These are phyloP conservation scores for Acomys russatus DNA, from an alignment of 2,797 vertebrate genomes.

Conservation along the genomic window DNA sequence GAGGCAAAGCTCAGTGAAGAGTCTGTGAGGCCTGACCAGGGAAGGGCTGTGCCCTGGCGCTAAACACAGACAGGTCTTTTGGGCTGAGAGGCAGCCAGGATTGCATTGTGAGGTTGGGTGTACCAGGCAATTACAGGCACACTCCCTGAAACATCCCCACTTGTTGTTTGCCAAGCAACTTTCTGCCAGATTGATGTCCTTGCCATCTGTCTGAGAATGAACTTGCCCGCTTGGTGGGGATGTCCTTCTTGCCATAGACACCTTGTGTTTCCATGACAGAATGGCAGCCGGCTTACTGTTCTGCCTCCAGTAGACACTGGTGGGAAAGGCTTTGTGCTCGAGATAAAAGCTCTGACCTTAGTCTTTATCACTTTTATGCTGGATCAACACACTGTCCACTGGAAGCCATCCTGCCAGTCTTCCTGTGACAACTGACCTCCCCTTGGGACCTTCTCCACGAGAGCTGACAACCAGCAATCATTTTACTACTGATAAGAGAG, in stretches of 20 bases:
- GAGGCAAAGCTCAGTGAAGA: slow-evolving; percentile 19
- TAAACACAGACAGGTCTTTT: background rate
- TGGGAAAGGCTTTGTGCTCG: background rate
- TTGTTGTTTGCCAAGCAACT: slow-evolving; percentile 42
- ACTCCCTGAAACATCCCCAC: background rate
- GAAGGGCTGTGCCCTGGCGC: slow-evolving; percentile 12
- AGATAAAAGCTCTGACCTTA: background rate
- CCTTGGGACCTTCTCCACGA: background rate
- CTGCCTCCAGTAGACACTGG: background rate
- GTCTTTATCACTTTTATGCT: background rate
- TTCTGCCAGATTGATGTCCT: slow-evolving; percentile 57
- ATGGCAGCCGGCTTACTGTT: background rate
- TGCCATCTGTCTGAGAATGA: slow-evolving; percentile 65
- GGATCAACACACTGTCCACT: background rate
- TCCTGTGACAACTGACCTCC: background rate
- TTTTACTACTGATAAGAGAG: slow-evolving; percentile 30
- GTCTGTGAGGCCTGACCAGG: background rate
- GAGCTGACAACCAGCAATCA: background rate
- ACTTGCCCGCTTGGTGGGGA: background rate
- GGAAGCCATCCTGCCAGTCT: background rate
- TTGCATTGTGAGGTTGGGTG: background rate
- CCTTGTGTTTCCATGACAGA: slow-evolving; percentile 27
- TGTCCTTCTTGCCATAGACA: background rate
- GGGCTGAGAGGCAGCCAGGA: slow-evolving; percentile 21
- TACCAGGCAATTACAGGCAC: background rate